Base-by-base conservation (phyloP, 2,888 invertebrate species). In the Anarsia innoxiella region DNA sequence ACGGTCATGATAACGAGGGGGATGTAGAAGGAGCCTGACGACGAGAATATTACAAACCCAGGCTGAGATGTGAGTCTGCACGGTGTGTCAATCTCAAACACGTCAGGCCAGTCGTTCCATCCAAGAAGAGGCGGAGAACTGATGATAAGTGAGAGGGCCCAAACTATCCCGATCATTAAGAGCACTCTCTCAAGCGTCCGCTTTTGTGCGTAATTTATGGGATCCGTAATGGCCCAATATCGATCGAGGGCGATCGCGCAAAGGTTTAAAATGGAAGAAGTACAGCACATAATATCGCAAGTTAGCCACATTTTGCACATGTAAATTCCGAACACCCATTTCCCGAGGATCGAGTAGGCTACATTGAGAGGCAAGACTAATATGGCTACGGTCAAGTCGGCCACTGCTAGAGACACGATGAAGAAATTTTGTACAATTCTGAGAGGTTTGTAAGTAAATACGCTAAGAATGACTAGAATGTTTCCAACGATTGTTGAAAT, bases 391-490 rank as follows among this genome's bases (percentile, higher is more conserved):
- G 95, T 95, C 43, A 96, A 84, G 74, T 97, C 97, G 2, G 97
- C 96, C 12, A 96, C 95, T 0, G 97, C 97, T 50, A 97, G 78
- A 1, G 96, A 97, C 0, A 97, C 96, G 55, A 97, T 95, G 80
- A 97, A 97, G 80, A 97, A 97, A 77, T 97, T 97, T 69, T 97
- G 97, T 16, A 96, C 96, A 53, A 95, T 96, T 45, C 96, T 87
- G 34, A 97, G 83, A 1, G 97, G 96, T 62, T 94, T 92, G 77
- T 97, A 95, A 1, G 95, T 97, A 79, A 97, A 97, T n/a, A 97
- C 96, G 62, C 96, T 95, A 26, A 97, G 87, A 52, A 97, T 96
- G 37, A 97, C 97, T 48, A 98, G 85, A 40, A 94, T 91, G 77
- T 97, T 97, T 36, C 97, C 97, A 37, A 96, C 89, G 41, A 97